These are phyloP conservation scores for Oreochromis aureus DNA, from an alignment of 2,113 vertebrate genomes.

Conservation along the genomic window DNA sequence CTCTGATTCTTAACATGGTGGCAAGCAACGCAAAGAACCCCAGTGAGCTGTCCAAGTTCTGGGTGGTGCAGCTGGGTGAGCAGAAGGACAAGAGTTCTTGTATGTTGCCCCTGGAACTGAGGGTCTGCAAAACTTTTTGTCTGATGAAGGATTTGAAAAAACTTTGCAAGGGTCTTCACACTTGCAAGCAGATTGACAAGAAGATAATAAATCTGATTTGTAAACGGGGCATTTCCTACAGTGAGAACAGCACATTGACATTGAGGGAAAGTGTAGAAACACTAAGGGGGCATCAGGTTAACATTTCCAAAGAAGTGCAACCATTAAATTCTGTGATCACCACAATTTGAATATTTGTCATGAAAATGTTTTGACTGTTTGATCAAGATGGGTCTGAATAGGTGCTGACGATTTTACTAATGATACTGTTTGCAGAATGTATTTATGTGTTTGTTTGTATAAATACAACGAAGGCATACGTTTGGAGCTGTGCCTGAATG, in stretches of 20 bases:
- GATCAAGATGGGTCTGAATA: neutral
- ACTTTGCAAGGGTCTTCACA: slow-evolving; percentile 53
- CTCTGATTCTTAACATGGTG: slow-evolving; percentile 75
- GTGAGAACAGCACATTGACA: neutral
- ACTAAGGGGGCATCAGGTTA: neutral
- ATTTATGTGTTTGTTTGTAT: neutral
- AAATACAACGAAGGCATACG: neutral
- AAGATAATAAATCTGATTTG: neutral
- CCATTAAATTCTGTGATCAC: neutral
- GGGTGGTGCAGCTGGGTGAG: slow-evolving; percentile 69
- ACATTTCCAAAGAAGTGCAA: neutral
- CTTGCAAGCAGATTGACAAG: neutral
- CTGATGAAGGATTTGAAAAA: slow-evolving; percentile 73
- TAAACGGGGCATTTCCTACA: neutral
- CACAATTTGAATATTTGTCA: neutral
- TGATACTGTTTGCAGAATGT: neutral
- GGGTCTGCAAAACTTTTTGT: slow-evolving; percentile 60
- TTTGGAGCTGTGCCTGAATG: neutral
- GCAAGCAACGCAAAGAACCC: slow-evolving; percentile 63
- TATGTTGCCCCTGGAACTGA: slow-evolving; percentile 51
- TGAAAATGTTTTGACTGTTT: neutral
- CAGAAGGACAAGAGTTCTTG: neutral
- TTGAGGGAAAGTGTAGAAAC: slow-evolving; percentile 38
- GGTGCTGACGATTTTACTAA: neutral
- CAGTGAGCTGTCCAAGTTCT: slow-evolving; percentile 63